Evolutionary conservation across 2,797 vertebrate species (phyloP).

Genomic region (Myripristis jacobus): DNA sequence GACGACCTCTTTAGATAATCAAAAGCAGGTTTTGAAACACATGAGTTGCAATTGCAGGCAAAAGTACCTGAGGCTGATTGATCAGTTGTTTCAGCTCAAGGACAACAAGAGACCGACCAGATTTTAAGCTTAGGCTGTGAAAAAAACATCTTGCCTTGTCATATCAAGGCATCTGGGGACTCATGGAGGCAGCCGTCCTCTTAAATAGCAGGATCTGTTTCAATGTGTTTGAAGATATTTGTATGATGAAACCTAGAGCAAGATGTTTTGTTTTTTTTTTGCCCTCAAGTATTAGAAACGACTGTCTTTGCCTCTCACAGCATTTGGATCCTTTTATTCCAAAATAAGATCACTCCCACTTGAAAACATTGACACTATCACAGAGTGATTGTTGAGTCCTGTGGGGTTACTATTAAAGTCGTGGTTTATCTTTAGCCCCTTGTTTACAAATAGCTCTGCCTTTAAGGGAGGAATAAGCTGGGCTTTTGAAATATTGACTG

Average conservation of each 20-base stretch:
- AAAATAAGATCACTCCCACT: conserved; percentile 33
- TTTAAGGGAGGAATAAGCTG: conserved; percentile 2
- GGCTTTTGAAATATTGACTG: neutral
- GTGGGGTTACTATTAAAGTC: conserved; percentile 9
- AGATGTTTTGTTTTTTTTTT: conserved; percentile 28
- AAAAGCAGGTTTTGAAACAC: neutral
- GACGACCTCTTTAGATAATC: neutral
- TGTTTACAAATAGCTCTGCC: neutral
- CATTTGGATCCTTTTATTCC: conserved; percentile 41
- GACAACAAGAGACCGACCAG: neutral
- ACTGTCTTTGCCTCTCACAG: neutral
- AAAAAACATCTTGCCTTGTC: conserved; percentile 40
- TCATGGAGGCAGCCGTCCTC: conserved; percentile 37
- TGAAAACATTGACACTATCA: conserved; percentile 31
- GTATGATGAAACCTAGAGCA: conserved; percentile 52
- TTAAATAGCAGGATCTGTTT: conserved; percentile 39
- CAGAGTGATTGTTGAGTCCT: neutral
- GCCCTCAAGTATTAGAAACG: conserved; percentile 22
- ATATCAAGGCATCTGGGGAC: conserved; percentile 22
- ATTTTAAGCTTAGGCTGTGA: conserved; percentile 16
- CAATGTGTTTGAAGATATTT: conserved; percentile 37
- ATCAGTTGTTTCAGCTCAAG: conserved; percentile 1
- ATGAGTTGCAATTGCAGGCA: neutral
- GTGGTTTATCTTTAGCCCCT: neutral
- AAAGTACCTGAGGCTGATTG: conserved; percentile 11